phyloP scores from a whole-genome alignment of 2,888 invertebrate genomes.

The Oligia strigilis region DNA sequence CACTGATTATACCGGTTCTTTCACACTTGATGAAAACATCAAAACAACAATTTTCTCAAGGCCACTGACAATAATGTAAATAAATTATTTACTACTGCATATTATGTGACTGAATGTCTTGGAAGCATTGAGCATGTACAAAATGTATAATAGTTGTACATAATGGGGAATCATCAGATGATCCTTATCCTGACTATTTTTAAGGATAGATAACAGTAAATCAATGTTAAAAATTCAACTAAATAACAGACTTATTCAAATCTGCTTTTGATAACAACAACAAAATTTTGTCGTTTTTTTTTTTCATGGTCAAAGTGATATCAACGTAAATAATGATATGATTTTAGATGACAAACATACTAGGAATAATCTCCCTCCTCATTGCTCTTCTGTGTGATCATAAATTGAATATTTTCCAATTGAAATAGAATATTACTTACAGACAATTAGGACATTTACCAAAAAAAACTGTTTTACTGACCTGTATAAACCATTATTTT shows the following conservation, averaged over 20 bases:
- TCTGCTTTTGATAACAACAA: neutral
- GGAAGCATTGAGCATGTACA: constrained; percentile 20
- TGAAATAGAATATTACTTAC: neutral
- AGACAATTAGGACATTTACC: neutral
- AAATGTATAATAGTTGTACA: constrained; percentile 18
- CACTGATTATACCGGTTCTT: constrained; percentile 43
- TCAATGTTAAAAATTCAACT: neutral
- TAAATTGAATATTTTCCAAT: neutral
- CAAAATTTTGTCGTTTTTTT: neutral
- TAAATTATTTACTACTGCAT: constrained; percentile 28
- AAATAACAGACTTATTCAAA: neutral
- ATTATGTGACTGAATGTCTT: constrained; percentile 13
- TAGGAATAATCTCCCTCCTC: neutral
- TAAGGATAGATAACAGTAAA: constrained; percentile 2
- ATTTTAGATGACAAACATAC: neutral
- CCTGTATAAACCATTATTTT: too few relatives aligned
- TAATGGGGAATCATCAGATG: neutral
- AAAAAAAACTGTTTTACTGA: neutral
- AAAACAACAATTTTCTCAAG: constrained; percentile 44
- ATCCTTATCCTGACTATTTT: neutral
- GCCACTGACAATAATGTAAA: constrained; percentile 19
- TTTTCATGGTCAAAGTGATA: constrained; percentile 3
- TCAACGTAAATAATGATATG: neutral
- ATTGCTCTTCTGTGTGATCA: neutral
- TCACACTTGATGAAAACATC: too few relatives aligned